These are phyloP conservation scores for Sarcophaga variegata DNA, from an alignment of 2,888 invertebrate genomes.

Conservation along the genomic window DNA sequence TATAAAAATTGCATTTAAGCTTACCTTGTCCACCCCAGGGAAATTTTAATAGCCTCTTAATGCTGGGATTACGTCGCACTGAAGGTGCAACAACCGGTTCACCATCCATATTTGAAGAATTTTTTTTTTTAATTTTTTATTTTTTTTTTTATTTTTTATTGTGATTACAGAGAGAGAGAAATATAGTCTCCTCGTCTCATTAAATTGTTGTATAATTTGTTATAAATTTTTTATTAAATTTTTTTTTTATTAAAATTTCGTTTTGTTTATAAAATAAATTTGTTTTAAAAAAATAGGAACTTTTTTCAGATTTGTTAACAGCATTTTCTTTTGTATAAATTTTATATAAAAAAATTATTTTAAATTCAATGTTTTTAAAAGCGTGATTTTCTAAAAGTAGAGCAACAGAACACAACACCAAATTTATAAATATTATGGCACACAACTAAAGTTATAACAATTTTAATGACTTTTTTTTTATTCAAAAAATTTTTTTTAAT, in stretches of 20 bases:
- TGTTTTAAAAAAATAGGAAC: constrained; percentile 57
- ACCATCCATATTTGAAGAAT: constrained; percentile 71
- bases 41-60: constrained; percentile 78
- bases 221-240: neutral
- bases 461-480: neutral
- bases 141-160: constrained; percentile 11
- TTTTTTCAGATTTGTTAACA: constrained; percentile 49
- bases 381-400: neutral
- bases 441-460: too few species aligned
- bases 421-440: too few species aligned
- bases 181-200: too few species aligned
- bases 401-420: neutral
- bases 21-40: constrained; percentile 80
- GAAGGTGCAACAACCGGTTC: constrained; percentile 77
- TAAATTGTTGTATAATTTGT: neutral
- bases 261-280: constrained; percentile 4
- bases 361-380: neutral
- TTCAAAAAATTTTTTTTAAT: neutral
- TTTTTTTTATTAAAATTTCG: constrained; percentile 4
- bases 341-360: neutral
- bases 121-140: neutral
- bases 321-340: neutral
- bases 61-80: constrained; percentile 80
- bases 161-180: neutral
- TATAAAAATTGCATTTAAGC: constrained; percentile 37